phyloP scores from a whole-genome alignment of 2,113 vertebrate genomes.

The Cyrtonyx montezumae region DNA sequence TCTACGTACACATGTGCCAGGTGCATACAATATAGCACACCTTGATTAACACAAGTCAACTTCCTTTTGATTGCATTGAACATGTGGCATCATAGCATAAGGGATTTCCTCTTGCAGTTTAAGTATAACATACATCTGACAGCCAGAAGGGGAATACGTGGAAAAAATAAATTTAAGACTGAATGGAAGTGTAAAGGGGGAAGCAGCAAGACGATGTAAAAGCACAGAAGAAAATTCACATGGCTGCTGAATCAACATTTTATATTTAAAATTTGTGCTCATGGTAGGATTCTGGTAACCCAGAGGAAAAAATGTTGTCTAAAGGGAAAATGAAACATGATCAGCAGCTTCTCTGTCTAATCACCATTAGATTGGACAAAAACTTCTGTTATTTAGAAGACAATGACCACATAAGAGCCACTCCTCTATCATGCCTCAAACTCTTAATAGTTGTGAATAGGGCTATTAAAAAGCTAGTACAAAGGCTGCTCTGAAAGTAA shows the following conservation, averaged over 20 bases:
- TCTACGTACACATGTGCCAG: not conserved
- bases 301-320: not conserved
- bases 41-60: slow-evolving; percentile 54
- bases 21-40: slow-evolving; percentile 35
- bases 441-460: accelerated
- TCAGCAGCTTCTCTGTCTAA: not conserved
- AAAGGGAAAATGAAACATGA: not conserved
- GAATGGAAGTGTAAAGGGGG: not conserved
- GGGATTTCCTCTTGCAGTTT: slow-evolving; percentile 59
- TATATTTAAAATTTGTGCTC: not conserved
- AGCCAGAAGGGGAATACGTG: slow-evolving; percentile 11
- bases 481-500: not conserved
- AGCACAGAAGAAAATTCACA: not conserved
- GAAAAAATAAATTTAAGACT: slow-evolving; percentile 12
- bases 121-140: slow-evolving; percentile 24
- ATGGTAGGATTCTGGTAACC: not conserved
- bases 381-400: not conserved
- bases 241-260: not conserved
- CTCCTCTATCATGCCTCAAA: not conserved
- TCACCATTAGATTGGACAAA: not conserved
- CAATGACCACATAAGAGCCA: not conserved
- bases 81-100: slow-evolving; percentile 49
- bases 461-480: not conserved
- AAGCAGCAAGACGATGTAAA: not conserved
- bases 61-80: slow-evolving; percentile 52